Conservation (phyloP, 2,113 vertebrate species). For the Patagioenas fasciata region DNA sequence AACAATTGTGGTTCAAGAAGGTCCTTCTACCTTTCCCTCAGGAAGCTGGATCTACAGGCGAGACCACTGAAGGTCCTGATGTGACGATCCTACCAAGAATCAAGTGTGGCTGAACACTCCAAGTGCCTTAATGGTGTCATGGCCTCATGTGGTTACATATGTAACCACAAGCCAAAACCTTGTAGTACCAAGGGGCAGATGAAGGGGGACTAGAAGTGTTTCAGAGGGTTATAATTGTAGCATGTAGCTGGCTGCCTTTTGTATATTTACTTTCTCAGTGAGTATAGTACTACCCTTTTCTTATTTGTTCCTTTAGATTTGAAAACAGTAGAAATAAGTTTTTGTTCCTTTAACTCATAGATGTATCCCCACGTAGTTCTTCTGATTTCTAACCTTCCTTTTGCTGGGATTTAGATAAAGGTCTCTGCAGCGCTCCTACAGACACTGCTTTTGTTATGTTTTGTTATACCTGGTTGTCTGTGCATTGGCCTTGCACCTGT, state of each 20-base stretch:
- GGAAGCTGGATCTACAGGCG: background rate
- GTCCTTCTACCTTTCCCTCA: background rate
- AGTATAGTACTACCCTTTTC: background rate
- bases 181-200: fast-evolving
- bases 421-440: background rate
- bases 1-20: background rate
- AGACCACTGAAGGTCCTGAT: background rate
- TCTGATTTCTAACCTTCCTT: background rate
- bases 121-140: background rate
- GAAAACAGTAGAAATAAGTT: background rate
- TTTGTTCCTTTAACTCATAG: background rate
- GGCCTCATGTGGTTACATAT: fast-evolving
- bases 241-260: background rate
- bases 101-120: background rate
- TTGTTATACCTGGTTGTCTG: background rate
- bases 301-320: background rate
- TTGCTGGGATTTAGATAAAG: background rate
- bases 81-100: background rate
- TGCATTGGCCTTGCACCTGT: background rate
- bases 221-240: background rate
- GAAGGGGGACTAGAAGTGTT: background rate
- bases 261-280: background rate
- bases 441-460: background rate
- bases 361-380: background rate
- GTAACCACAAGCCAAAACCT: background rate